These are phyloP conservation scores for Cochlearius cochlearius DNA, from an alignment of 2,113 vertebrate species.

Conservation along the genomic window DNA sequence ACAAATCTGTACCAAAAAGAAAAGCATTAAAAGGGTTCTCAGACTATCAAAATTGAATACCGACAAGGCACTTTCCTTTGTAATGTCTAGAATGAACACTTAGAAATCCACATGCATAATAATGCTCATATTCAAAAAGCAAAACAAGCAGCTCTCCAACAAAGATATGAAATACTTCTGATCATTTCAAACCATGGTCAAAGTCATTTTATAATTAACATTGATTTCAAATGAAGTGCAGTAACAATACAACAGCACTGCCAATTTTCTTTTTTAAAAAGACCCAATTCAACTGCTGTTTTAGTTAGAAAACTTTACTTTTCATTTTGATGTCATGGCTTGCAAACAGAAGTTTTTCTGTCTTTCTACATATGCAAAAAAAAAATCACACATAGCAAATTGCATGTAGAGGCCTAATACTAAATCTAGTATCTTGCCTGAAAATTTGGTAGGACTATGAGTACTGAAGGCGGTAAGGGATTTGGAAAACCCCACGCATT, in stretches of 20 bases:
- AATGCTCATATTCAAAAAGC: constrained; percentile 49
- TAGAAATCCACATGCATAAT: constrained; percentile 72
- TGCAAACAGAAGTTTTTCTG: constrained; percentile 72
- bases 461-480: constrained; percentile 80
- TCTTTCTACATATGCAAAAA: constrained; percentile 60
- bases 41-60: background rate
- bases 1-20: background rate
- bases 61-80: background rate
- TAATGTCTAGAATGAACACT: constrained; percentile 56
- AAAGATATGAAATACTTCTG: constrained; percentile 67
- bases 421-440: constrained; percentile 82
- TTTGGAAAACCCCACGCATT: constrained; percentile 87
- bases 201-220: background rate
- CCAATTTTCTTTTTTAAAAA: background rate
- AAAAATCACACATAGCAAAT: constrained; percentile 49
- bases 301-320: background rate
- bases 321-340: constrained; percentile 69
- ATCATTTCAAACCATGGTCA: constrained; percentile 73
- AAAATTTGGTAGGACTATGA: constrained; percentile 78
- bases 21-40: background rate
- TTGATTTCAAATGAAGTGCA: background rate
- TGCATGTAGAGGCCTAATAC: constrained; percentile 73
- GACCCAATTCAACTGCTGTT: background rate
- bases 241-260: background rate
- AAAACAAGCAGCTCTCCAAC: constrained; percentile 63